Base-by-base conservation (phyloP, 2,113 vertebrate genomes). In the Macquaria australasica region DNA sequence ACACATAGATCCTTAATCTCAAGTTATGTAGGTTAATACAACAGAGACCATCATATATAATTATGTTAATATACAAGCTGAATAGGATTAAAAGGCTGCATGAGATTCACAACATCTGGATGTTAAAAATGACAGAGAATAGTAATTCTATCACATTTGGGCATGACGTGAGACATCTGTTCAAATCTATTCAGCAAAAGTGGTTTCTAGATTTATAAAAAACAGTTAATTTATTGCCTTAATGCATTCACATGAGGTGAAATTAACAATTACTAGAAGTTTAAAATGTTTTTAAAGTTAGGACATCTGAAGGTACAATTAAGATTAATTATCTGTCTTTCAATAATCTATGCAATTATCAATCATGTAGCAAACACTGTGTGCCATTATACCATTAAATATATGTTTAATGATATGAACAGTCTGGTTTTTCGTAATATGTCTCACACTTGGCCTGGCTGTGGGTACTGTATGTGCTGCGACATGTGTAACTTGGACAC, bases 131-230 rank as follows among this genome's bases (percentile, higher is more conserved):
- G n/a, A 80, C 16, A 11, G 45, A 34, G 16, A 73, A 76, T 12
- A 55, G 0, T 73, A 20, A 48, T 62, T 62, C 5, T 68, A 4
- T 71, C 21, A 66, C 67, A 18, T 59, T 25, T 18, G 67, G 10
- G 21, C 58, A 55, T 62, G 8, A 21, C 74, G 50, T 23, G 55
- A 67, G 25, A 62, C 70, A 83, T 74, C 53, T 72, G 79, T n/a
- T 79, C 43, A 2, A 41, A 79, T 41, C 48, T 48, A 23, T 60
- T 72, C 31, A 56, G 6, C 11, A 48, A 72, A 67, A 51, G 14
- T 28, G 34, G 31, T 59, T 76, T 62, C 31, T 37, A 45, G 63
- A 62, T 72, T 45, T 53, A 55, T 21, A 73, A 45, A 74, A 48
- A 81, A n/a, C 5, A 0, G 23, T 72, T 43, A 39, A 48, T 55